These are phyloP conservation scores for Anoncus sp. DNA, from an alignment of 2,888 invertebrate genomes.

Conservation along the genomic window DNA sequence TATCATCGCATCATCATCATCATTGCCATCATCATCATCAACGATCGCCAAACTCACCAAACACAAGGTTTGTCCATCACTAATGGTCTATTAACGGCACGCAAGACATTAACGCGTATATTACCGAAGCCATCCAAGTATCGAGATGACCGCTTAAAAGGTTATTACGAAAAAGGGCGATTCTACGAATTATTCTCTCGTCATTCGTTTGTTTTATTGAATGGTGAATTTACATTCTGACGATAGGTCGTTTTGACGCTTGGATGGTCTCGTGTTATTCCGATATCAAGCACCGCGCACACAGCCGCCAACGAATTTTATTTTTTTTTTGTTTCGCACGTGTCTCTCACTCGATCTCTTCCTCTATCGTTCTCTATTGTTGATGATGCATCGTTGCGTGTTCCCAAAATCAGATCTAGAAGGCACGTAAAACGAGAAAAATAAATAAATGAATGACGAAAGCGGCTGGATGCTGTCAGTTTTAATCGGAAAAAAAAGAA, in stretches of 20 bases:
- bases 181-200: background rate
- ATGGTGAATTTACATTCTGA: constrained; percentile 3
- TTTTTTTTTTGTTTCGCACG: constrained; percentile 19
- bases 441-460: constrained; percentile 40
- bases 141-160: background rate
- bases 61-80: constrained; percentile 78
- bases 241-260: constrained; percentile 26
- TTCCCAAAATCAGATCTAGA: constrained; percentile 71
- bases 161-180: background rate
- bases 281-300: constrained; percentile 54
- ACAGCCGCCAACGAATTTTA: constrained; percentile 37
- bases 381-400: constrained; percentile 44
- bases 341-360: constrained; percentile 15
- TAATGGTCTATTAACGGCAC: constrained; percentile 68
- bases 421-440: constrained; percentile 67
- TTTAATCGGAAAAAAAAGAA: constrained; percentile 73
- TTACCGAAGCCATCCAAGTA: constrained; percentile 8
- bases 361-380: constrained; percentile 26
- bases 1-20: constrained; percentile 44
- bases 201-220: background rate
- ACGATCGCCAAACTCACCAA: constrained; percentile 62
- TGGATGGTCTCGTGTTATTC: constrained; percentile 50
- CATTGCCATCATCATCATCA: constrained; percentile 57
- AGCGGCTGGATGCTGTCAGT: constrained; percentile 73
- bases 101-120: constrained; percentile 18